Evolutionary conservation across 2,888 invertebrate genomes (phyloP), one percentile per base, ranked within the genome.

Genomic region (Monoplex corrugatus): DNA sequence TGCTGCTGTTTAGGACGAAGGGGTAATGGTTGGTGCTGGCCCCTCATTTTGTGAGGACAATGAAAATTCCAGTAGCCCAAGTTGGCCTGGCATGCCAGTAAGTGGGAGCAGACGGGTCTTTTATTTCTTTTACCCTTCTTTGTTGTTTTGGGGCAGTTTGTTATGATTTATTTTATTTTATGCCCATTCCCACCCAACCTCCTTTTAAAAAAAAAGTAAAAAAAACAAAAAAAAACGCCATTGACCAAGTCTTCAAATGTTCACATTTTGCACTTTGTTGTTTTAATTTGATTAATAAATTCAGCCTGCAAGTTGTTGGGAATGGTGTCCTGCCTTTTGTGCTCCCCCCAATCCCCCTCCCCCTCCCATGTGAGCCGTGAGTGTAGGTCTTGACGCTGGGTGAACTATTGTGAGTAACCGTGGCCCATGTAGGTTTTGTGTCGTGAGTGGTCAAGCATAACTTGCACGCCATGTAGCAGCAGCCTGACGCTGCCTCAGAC

Each of bases 21-120:
- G 95, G 98, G 98, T 95, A 93, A 97, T 97, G 87, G 94, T 93
- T 93, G 98, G 97, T 91, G 97, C 97, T 95, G 97, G 97, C 96
- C 97, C 97, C 95, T 97, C 97, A 43, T 75, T 90, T 88, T 93
- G 92, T 87, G 94, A 94, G 86, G 94, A 94, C 89, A 92, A 92
- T 89, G 93, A 93, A 89, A 93, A 93, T 92, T 92, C 92, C 86
- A 91, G 92, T 91, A 94, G 94, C 91, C 97, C 98, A 93, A 97
- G 98, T 95, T 98, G 98, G 98, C 98, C 98, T 92, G 97, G 98
- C 94, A 98, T 98, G 95, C 98, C 98, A 93, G 98, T 98, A 96
- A 90, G 90, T 90, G 84, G 78, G 83, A 68, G 23, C 82, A 40
- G 83, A 72, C 83, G 82, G 88, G 88, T 80, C 78, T 80, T 80